Evolutionary conservation across 2,113 vertebrate species (phyloP), one percentile per base, ranked within the genome.

Genomic region (Balaeniceps rex): DNA sequence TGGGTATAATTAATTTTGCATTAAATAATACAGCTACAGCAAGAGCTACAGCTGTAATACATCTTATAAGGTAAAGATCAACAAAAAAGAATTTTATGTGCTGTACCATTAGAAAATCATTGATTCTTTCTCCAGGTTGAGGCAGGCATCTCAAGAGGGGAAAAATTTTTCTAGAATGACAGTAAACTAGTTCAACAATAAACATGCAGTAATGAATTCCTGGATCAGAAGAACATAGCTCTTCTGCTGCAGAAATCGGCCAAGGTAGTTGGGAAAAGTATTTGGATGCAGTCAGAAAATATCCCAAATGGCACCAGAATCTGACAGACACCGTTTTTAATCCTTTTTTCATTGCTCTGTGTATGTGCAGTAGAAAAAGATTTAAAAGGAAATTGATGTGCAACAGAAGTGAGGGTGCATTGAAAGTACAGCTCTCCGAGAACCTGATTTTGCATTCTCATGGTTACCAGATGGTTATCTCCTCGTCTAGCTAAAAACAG

Each of bases 181-280:
- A 88, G 61, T 81, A 97, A 96, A 77, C 83, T 82, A 75, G 51
- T 95, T 94, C 82, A 91, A 70, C 92, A 94, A 60, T 95, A 94
- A 97, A 97, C 75, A 91, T 25, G 55, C 34, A 31, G 10, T n/a
- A 84, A 86, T 38, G 11, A 87, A 95, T 95, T 97, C 94, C 84
- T 64, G 38, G 31, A 84, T 91, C 86, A 75, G 65, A 94, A 90
- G 70, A 89, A 58, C 64, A 81, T 74, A 64, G 65, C 38, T 65
- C 55, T 66, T 96, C 61, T 61, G 75, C 46, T 93, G 74, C 51
- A 94, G 70, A 97, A 90, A 76, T 36, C 7, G 28, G 51, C 66
- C 88, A 87, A 66, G 31, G 76, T 72, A 71, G 42, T 84, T 64
- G 34, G 26, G 61, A 96, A 97, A 93, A 92, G 19, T 63, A 75